phyloP scores from a whole-genome alignment of 2,113 vertebrate genomes.

The Gracilinanus agilis region DNA sequence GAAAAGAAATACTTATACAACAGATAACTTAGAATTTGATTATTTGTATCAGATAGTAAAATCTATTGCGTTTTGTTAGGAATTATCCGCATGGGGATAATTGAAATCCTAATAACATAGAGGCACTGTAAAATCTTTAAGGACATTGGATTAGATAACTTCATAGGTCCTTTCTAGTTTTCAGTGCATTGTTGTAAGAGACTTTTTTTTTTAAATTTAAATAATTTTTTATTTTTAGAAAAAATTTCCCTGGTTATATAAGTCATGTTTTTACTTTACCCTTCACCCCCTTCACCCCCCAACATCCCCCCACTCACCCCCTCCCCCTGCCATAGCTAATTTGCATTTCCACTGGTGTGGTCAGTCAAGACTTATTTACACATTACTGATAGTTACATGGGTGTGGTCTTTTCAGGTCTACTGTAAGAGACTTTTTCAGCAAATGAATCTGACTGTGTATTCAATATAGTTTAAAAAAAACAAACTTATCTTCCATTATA shows the following conservation, averaged over 20 bases:
- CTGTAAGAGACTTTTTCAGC: neutral
- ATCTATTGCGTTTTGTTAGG: neutral
- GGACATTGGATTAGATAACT: neutral
- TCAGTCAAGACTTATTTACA: no score
- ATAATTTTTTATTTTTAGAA: no score
- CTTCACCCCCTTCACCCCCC: no score
- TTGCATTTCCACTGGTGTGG: no score
- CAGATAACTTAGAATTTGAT: neutral
- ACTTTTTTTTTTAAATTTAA: no score
- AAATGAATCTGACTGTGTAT: neutral
- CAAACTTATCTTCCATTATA: no score
- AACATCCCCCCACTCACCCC: no score
- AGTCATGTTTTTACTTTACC: no score
- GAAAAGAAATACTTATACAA: constrained; percentile 8
- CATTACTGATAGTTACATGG: no score
- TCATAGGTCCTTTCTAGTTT: neutral
- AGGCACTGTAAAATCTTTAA: neutral
- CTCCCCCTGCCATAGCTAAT: no score
- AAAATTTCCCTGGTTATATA: no score
- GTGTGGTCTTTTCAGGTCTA: no score
- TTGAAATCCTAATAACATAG: neutral
- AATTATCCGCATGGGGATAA: neutral
- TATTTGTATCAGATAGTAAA: neutral
- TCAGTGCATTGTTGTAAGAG: neutral
- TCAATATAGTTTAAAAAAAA: neutral